phyloP scores from a whole-genome alignment of 2,113 vertebrate genomes.

The Mobula birostris region DNA sequence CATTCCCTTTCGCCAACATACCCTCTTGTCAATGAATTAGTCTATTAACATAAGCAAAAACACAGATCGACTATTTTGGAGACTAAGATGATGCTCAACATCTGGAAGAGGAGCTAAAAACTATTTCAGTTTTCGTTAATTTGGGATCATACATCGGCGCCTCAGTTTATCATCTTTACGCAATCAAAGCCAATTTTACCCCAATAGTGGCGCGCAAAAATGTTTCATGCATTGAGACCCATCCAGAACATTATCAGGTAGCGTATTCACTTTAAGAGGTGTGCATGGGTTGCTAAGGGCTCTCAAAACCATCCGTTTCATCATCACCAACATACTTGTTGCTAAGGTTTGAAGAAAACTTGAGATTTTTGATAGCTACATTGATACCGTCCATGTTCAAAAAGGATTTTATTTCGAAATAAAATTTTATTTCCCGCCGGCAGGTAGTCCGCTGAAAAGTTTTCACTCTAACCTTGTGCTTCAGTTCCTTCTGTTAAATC shows the following conservation, averaged over 20 bases:
- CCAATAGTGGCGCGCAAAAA: neutral
- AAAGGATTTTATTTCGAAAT: neutral
- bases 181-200: neutral
- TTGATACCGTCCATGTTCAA: neutral
- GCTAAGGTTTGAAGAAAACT: neutral
- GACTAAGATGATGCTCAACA: neutral
- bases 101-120: neutral
- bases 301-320: neutral
- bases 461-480: neutral
- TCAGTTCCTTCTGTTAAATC: neutral
- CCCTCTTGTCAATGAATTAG: neutral
- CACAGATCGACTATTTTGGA: neutral
- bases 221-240: neutral
- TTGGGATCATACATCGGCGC: neutral
- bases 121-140: neutral
- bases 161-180: neutral
- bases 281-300: neutral
- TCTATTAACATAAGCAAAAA: no score
- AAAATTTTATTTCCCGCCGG: neutral
- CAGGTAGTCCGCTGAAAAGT: neutral
- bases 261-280: neutral
- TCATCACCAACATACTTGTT: neutral
- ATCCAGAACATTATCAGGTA: no score
- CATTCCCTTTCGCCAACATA: no score
- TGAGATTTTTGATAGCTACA: neutral